Evolutionary conservation across 2,888 invertebrate species (phyloP).

Genomic region (Erebia ligea): DNA sequence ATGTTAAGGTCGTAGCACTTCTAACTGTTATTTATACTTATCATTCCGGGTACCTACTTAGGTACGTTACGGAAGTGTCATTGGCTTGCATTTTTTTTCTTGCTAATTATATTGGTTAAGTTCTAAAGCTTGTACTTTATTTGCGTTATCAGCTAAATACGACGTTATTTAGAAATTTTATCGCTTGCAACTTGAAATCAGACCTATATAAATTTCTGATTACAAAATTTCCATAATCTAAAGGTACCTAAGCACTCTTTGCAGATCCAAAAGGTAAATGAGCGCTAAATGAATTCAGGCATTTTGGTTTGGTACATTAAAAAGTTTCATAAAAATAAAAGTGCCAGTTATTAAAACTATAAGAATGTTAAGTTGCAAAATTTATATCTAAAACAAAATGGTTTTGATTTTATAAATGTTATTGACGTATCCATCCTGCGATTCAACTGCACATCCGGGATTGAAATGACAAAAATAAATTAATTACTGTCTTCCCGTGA

Average conservation of each 20-base stretch:
- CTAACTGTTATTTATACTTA: conserved; percentile 20
- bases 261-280: background rate
- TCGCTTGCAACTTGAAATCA: background rate
- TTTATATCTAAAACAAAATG: conserved; percentile 38
- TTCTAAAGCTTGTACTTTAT: background rate
- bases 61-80: background rate
- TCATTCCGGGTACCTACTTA: background rate
- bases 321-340: too few relatives aligned
- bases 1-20: conserved; percentile 29
- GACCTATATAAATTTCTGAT: background rate
- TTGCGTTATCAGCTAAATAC: background rate
- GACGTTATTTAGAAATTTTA: background rate
- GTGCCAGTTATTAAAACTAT: too few relatives aligned
- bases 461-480: conserved; percentile 59
- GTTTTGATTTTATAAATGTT: conserved; percentile 50
- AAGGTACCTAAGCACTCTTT: background rate
- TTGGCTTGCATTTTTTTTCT: conserved; percentile 4
- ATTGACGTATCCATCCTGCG: conserved; percentile 52
- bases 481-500: conserved; percentile 44
- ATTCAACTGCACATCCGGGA: conserved; percentile 45
- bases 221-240: background rate
- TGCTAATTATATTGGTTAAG: background rate
- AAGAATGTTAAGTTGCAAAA: background rate
- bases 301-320: too few relatives aligned
- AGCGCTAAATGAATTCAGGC: too few relatives aligned